Evolutionary conservation across 1,140 invertebrate species (phyloP), one percentile per base, ranked within the genome.

Genomic region (Drosophila ambigua): DNA sequence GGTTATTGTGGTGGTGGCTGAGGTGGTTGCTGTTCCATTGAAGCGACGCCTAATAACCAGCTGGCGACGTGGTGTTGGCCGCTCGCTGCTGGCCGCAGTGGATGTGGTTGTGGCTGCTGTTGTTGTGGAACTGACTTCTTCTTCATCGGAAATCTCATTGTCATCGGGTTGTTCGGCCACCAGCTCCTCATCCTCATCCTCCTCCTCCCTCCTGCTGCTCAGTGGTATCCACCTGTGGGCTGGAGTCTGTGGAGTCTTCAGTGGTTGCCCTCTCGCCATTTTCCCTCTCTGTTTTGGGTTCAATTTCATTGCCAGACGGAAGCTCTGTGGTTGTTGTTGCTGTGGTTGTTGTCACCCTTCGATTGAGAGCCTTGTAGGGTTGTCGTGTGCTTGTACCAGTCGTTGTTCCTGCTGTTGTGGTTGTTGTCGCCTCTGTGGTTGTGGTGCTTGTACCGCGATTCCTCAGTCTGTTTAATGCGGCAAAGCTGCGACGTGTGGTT

Each of bases 151-250:
- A 31, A 72, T 72, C 4, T 72, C 67, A 49, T 72, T 72, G 23
- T 72, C 67, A 43, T 72, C 55, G 20, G 53, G 57, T 20, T 60
- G 62, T 5, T 63, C 26, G 20, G 68, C 69, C 15, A 62, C 58
- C 8, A 73, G 9, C 23, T 55, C 68, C 11, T 45, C 39, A 4
- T 72, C 68, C 13, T 72, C 68, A 8, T 54, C 46, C 46, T 23
- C 20, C 16, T 13, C 13, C 20, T 24, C 9, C 9, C 7, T 13
- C 4, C 4, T 13, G 4, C 11, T 39, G 4, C 11, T 39, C 35
- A 3, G 11, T 13, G 11, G 35, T 39, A 13, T 5, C 35, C 35
- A 13, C 4, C 11, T 39, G 35, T 39, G 35, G 1, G 4, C 4
- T 13, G 4, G 11, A 1, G 11, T 13, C 35, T 39, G 35, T 39